Base-by-base conservation (phyloP, 2,888 invertebrate species). In the Trichopria drosophilae region DNA sequence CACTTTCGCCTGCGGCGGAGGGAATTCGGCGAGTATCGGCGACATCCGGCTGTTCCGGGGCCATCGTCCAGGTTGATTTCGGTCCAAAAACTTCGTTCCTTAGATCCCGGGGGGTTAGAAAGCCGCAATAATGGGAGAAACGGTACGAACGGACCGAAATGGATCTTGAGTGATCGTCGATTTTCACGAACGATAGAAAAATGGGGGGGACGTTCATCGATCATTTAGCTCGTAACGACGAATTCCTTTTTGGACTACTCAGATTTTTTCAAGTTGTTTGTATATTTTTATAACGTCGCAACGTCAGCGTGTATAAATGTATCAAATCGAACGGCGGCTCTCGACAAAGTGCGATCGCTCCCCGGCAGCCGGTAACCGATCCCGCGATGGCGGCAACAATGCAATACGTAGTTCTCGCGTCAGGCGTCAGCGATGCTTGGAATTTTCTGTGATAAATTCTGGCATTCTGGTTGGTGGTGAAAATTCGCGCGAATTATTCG, bases 251-350 rank as follows among this genome's bases (percentile, higher is more conserved):
- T 54, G 41, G 42, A 43, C 39, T 47, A 47, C 47, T 51, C 43
- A 54, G 51, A 54, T 47, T 54, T 46, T 59, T 59, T 62, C 55
- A 63, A 60, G 59, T 66, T 60, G 61, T 67, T 67, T 66, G 62
- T 67, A 67, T 67, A 67, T 67, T 67, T 67, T 67, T 66, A 64
- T 67, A 67, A 62, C 59, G 50, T 53, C 55, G 54, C 54, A 41
- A 43, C 54, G 37, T 40, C 44, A 16, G 43, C 37, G 43, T 52
- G 36, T 51, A 44, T 41, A 51, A 44, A 44, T 51, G 41, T 44
- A 45, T 42, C 42, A 37, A 46, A 46, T 43, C 50, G 46, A 46
- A 54, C 39, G 44, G 42, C 35, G 47, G 47, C 18, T 47, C 42
- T 45, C 51, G 39, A 54, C 47, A 51, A n/a, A n/a, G n/a, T n/a